Conservation (phyloP, 2,797 vertebrate species). For the Nyctalus aviator region DNA sequence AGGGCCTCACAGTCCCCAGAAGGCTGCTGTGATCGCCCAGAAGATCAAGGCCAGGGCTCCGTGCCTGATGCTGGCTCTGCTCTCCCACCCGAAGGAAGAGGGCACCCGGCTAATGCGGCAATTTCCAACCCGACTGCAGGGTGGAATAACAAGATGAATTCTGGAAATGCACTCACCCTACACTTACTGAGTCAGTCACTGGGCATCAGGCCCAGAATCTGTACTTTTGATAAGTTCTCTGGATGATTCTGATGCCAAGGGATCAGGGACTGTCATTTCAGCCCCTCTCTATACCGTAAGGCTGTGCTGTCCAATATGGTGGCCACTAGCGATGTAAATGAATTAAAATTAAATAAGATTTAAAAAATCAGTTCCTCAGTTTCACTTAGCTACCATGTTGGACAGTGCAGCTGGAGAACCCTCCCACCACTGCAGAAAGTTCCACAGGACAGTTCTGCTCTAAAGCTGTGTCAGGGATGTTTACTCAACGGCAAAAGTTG, state of each 20-base stretch:
- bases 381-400: neutral
- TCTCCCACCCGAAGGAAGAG: neutral
- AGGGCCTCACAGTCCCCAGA: neutral
- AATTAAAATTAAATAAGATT: neutral
- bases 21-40: neutral
- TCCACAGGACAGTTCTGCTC: neutral
- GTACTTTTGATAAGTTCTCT: neutral
- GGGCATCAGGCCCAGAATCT: neutral
- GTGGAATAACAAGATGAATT: neutral
- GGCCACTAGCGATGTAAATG: neutral
- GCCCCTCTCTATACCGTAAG: neutral
- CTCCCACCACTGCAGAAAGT: neutral
- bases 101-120: neutral
- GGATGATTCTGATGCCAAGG: neutral
- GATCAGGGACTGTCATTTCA: neutral
- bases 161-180: neutral
- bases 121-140: neutral
- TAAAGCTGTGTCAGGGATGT: neutral
- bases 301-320: neutral
- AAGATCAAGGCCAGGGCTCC: neutral
- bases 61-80: neutral
- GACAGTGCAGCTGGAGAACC: neutral
- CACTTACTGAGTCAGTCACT: neutral
- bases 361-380: neutral
- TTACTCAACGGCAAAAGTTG: constrained; percentile 7